Percentiles rank a stretch among this genome's conserved stretches.
These are phyloP conservation scores for Sarcophaga carnaria DNA, from an alignment of 2,888 invertebrate species.

Conservation along the genomic window DNA sequence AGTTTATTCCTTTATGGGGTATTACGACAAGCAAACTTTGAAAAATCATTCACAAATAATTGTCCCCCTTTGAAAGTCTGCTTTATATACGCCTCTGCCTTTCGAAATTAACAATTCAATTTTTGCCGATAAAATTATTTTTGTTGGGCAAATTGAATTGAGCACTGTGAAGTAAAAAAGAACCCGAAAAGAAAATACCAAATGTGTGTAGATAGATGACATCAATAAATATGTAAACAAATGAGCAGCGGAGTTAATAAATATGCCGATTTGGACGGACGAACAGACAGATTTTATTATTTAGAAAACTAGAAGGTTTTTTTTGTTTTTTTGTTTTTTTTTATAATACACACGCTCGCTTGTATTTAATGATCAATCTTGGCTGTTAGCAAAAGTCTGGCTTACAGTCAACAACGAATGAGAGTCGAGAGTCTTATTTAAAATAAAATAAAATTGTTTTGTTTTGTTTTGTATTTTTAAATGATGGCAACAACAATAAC, in stretches of 20 bases:
- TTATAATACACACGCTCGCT: neutral
- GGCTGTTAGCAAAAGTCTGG: slow-evolving; percentile 27
- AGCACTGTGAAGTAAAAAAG: neutral
- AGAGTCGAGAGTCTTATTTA: neutral
- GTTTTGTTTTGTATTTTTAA: neutral
- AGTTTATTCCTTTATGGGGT: no score
- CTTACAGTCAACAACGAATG: neutral
- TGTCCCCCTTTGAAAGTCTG: no score
- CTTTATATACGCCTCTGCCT: neutral
- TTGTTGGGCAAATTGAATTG: neutral
- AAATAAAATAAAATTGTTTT: neutral
- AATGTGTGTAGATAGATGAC: slow-evolving; percentile 39
- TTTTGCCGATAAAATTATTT: neutral
- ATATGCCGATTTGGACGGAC: slow-evolving; percentile 21
- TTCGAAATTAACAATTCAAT: neutral
- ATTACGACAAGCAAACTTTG: neutral
- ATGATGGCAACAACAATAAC: slow-evolving; percentile 22
- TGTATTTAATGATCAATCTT: slow-evolving; percentile 32
- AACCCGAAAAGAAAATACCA: slow-evolving; percentile 2
- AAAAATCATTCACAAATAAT: no score
- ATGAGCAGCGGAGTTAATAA: slow-evolving; percentile 16
- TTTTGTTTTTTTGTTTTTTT: slow-evolving; percentile 2
- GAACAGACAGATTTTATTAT: neutral
- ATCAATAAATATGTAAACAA: slow-evolving; percentile 53
- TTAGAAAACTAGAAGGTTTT: neutral